Evolutionary conservation across 2,113 vertebrate genomes (phyloP).

Genomic region (Antechinus stuartii): DNA sequence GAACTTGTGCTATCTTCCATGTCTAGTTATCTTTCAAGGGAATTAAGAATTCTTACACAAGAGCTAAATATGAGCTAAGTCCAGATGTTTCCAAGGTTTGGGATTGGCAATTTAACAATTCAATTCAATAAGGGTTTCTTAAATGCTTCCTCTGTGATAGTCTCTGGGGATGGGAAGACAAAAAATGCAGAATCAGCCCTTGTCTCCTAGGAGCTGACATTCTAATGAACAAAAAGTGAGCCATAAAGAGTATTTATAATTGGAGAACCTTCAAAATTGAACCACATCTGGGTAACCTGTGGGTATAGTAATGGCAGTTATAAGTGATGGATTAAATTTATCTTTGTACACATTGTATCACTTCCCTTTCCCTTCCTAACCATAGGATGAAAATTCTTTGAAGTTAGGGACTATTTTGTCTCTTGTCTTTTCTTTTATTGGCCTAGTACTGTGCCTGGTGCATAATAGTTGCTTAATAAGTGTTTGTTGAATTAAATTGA

Average conservation of each 20-base stretch:
- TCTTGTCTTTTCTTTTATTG: neutral
- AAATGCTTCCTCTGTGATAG: neutral
- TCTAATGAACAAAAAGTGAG: neutral
- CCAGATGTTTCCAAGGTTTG: neutral
- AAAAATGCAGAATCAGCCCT: neutral
- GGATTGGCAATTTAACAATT: neutral
- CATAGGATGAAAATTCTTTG: neutral
- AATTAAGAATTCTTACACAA: neutral
- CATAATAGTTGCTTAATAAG: neutral
- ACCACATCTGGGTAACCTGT: neutral
- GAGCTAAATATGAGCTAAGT: neutral
- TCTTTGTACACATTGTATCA: neutral
- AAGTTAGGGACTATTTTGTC: neutral
- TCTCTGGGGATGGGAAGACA: neutral
- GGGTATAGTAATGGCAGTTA: neutral
- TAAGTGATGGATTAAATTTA: neutral
- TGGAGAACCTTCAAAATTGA: neutral
- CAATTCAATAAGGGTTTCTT: neutral
- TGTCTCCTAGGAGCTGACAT: neutral
- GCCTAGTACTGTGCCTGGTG: neutral
- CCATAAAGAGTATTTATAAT: neutral
- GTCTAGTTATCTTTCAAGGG: neutral
- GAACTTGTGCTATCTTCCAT: neutral
- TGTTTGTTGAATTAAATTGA: neutral
- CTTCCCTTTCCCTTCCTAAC: neutral